A percentile compares a stretch with the other conserved stretches of the same genome.
Evolutionary conservation across 2,797 vertebrate genomes (phyloP).

Genomic region (Clarias platycephalus): DNA sequence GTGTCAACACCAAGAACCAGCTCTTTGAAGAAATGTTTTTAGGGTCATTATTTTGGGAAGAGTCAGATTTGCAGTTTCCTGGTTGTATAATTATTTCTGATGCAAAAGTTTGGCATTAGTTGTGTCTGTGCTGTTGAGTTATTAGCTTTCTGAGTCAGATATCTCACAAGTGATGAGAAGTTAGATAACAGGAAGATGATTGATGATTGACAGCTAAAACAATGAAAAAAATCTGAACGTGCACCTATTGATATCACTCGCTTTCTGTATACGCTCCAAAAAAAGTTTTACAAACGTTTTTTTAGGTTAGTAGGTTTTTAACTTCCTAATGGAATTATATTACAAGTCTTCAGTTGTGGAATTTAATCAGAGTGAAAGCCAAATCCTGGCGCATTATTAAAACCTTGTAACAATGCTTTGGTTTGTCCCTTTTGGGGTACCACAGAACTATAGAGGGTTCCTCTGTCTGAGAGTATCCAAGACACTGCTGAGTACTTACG

Average conservation of each 20-base stretch:
- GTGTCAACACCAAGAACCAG: slow-evolving; percentile 19
- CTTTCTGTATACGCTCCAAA: background rate
- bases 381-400: background rate
- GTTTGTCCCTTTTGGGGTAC: background rate
- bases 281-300: background rate
- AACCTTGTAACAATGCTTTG: background rate
- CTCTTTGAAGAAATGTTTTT: slow-evolving; percentile 1
- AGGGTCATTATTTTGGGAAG: background rate
- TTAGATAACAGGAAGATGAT: background rate
- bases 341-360: background rate
- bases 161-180: background rate
- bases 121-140: background rate
- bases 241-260: slow-evolving; percentile 34
- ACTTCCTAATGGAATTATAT: background rate
- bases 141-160: slow-evolving; percentile 17
- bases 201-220: slow-evolving; percentile 41
- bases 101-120: background rate
- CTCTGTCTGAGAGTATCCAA: background rate
- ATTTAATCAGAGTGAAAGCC: background rate
- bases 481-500: background rate
- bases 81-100: background rate
- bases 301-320: background rate
- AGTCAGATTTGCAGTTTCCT: background rate
- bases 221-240: slow-evolving; percentile 29
- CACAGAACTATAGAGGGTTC: background rate